Conservation (phyloP, 2,888 invertebrate species). For the Ptycholaimellus sp. region DNA sequence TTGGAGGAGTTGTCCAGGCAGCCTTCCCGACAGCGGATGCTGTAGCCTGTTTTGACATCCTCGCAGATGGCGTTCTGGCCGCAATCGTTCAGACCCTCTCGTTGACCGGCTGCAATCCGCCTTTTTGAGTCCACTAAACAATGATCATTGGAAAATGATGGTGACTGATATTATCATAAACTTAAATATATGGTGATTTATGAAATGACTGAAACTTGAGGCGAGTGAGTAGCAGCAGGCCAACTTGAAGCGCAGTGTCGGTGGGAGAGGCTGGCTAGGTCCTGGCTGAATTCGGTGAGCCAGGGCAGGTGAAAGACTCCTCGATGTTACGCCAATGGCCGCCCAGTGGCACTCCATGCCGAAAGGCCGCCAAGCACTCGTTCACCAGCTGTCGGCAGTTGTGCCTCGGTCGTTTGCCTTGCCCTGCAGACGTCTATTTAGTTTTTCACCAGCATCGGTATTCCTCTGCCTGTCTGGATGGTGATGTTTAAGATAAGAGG, state of each 20-base stretch:
- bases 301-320: conserved; percentile 18
- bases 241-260: conserved; percentile 8
- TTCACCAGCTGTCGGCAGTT: conserved; percentile 16
- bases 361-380: conserved; percentile 14
- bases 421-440: too few species aligned
- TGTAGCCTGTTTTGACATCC: conserved; percentile 63
- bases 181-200: too few species aligned
- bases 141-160: too few species aligned
- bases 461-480: too few species aligned
- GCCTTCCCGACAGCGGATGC: conserved; percentile 55
- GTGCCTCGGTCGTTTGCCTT: conserved; percentile 16
- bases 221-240: not conserved
- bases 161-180: too few species aligned
- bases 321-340: conserved; percentile 19
- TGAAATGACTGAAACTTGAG: not conserved
- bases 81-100: conserved; percentile 50
- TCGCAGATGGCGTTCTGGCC: conserved; percentile 61
- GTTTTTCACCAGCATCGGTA: too few species aligned
- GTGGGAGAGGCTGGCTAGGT: conserved; percentile 14
- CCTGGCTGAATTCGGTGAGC: conserved; percentile 16
- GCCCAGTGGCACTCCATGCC: conserved; percentile 18
- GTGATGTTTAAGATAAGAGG: too few species aligned
- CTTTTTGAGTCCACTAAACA: not conserved
- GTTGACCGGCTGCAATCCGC: conserved; percentile 14
- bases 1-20: conserved; percentile 37